Conservation (phyloP, 2,888 invertebrate genomes). For the Phalangium opilio region DNA sequence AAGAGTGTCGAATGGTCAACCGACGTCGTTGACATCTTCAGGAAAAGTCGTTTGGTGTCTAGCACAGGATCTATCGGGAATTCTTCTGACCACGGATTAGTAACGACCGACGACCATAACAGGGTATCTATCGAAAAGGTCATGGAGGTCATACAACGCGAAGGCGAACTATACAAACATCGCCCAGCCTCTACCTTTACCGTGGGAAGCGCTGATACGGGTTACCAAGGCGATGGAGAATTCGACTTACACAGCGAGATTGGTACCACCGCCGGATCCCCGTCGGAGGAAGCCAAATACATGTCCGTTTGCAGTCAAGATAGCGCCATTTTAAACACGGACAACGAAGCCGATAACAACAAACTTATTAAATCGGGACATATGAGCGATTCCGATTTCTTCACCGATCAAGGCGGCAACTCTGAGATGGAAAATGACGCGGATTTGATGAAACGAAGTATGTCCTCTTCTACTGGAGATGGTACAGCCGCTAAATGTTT, state of each 20-base stretch:
- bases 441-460: no score
- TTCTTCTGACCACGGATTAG: no score
- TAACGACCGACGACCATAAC: no score
- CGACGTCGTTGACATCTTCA: no score
- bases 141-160: no score
- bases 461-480: no score
- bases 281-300: neutral
- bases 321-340: constrained; percentile 27
- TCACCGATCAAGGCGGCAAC: constrained; percentile 31
- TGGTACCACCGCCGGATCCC: constrained; percentile 18
- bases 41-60: no score
- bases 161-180: constrained; percentile 14
- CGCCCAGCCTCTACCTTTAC: constrained; percentile 30
- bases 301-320: constrained; percentile 5
- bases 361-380: neutral
- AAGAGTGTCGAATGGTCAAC: no score
- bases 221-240: constrained; percentile 58
- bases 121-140: no score
- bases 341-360: no score
- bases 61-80: no score
- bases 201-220: constrained; percentile 65
- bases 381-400: neutral
- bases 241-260: constrained; percentile 38
- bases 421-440: constrained; percentile 27
- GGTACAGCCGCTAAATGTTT: no score